Percentiles rank a stretch among this genome's conserved stretches.
These are phyloP conservation scores for Drosophila littoralis DNA, from an alignment of 1,140 invertebrate genomes.

Conservation along the genomic window DNA sequence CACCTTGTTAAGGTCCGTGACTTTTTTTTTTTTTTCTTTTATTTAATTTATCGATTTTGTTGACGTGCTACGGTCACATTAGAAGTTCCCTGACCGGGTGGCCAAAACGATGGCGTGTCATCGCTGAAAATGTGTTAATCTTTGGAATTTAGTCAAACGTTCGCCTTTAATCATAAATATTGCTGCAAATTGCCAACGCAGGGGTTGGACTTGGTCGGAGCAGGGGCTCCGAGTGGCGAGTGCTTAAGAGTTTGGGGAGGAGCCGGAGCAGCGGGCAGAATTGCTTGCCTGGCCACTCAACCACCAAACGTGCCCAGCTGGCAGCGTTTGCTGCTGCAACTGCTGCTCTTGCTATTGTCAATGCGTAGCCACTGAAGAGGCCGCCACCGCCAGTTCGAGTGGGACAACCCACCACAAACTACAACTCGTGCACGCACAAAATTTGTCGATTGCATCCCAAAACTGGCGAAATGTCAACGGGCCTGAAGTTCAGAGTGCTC, in stretches of 20 bases:
- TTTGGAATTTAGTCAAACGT: constrained; percentile 68
- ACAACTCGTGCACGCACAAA: constrained; percentile 76
- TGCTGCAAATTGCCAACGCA: constrained; percentile 23
- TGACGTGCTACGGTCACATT: constrained; percentile 62
- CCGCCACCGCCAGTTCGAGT: constrained; percentile 30
- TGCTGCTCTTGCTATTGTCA: constrained; percentile 59
- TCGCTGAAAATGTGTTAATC: constrained; percentile 76
- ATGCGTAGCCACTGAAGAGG: constrained; percentile 64
- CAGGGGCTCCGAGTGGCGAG: background rate
- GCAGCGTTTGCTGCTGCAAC: constrained; percentile 49
- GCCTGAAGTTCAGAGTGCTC: constrained; percentile 58
- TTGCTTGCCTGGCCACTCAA: constrained; percentile 52
- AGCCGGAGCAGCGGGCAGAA: background rate
- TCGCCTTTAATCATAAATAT: constrained; percentile 73
- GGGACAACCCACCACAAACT: constrained; percentile 65
- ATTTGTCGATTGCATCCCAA: constrained; percentile 60
- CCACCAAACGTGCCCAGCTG: constrained; percentile 77
- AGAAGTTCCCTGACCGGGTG: constrained; percentile 21
- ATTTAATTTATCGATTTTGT: constrained; percentile 31
- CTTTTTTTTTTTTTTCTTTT: background rate
- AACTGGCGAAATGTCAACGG: constrained; percentile 68
- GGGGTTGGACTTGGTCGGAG: background rate
- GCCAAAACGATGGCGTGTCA: constrained; percentile 57
- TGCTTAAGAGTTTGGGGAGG: background rate
- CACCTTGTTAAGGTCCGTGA: too few relatives aligned